Conservation (phyloP, 92 coral and sea anemone species). For the Parazoanthus atlanticus region DNA sequence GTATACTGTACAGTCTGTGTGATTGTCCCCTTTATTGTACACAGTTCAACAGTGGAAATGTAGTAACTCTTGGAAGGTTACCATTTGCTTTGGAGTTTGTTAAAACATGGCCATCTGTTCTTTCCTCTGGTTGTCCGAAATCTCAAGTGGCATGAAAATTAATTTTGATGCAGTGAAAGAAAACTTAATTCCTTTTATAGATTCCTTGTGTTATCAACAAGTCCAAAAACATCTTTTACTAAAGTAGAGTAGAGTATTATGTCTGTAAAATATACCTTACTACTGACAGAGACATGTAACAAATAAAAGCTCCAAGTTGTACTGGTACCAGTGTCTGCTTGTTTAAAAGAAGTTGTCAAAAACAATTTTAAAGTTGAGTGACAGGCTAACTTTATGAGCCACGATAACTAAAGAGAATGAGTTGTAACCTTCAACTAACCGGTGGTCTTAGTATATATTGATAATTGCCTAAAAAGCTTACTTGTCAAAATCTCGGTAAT, state of each 20-base stretch:
- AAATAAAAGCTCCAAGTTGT: not conserved
- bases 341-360: too few relatives aligned
- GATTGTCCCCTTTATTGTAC: not conserved
- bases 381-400: too few relatives aligned
- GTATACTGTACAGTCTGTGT: not conserved
- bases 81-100: not conserved
- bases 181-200: not conserved
- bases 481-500: too few relatives aligned
- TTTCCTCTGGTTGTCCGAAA: not conserved
- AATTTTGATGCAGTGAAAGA: not conserved
- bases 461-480: too few relatives aligned
- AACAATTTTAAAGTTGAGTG: too few relatives aligned
- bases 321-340: not conserved
- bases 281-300: not conserved
- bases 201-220: not conserved
- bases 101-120: not conserved
- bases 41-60: not conserved
- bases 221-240: not conserved
- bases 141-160: not conserved
- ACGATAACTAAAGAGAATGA: too few relatives aligned
- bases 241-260: not conserved
- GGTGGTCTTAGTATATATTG: too few relatives aligned
- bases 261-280: not conserved
- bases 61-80: too few relatives aligned
- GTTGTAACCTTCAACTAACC: too few relatives aligned